Conservation (phyloP, 2,113 vertebrate genomes). For the Typhlomys cinereus region DNA sequence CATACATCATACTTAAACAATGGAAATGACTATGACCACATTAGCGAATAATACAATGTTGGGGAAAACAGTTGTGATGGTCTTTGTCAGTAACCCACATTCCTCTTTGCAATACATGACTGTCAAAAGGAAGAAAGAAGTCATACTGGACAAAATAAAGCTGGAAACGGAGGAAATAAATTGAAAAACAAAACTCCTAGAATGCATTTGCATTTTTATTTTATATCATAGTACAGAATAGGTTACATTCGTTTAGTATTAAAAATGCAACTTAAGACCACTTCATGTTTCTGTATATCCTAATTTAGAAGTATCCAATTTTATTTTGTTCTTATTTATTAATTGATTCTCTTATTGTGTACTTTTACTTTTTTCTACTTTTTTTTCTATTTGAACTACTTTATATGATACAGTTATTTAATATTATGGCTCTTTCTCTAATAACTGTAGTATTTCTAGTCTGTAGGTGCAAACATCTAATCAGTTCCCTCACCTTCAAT, state of each 20-base stretch:
- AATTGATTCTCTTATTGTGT: neutral
- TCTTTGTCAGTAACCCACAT: neutral
- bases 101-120: neutral
- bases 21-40: no score
- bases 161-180: no score
- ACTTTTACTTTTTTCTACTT: neutral
- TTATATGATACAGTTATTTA: neutral
- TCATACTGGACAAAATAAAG: neutral
- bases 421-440: neutral
- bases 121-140: neutral
- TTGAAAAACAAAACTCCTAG: neutral
- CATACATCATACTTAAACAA: neutral
- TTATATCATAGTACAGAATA: neutral
- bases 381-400: neutral
- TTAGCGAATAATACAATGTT: neutral
- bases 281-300: neutral
- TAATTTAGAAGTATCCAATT: neutral
- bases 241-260: neutral
- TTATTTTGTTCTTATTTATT: neutral
- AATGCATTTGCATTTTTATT: neutral
- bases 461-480: neutral
- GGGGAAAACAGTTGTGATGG: no score
- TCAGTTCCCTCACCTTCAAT: rapidly evolving
- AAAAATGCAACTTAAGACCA: neutral
- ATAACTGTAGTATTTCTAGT: neutral